Percentiles rank a stretch among this genome's conserved stretches.
Evolutionary conservation across 1,140 invertebrate genomes (phyloP).

Genomic region (Cardiocondyla obscurior): DNA sequence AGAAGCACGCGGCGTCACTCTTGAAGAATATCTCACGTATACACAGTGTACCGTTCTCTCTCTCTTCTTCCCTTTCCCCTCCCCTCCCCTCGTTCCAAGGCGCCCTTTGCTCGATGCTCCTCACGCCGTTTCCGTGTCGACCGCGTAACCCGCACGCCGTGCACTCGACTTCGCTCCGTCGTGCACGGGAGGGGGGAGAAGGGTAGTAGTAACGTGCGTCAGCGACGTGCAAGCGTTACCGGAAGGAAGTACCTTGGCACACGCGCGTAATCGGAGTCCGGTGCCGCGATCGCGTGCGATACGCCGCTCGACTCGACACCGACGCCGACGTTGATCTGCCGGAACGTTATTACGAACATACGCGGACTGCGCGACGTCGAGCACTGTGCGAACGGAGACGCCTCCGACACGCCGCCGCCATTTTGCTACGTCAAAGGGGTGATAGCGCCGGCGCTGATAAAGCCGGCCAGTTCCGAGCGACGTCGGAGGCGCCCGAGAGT

Average conservation of each 20-base stretch:
- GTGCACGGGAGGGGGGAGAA: neutral
- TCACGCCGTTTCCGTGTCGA: slow-evolving; percentile 44
- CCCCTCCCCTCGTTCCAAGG: slow-evolving; percentile 7
- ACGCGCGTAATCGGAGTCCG: slow-evolving; percentile 29
- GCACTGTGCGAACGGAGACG: slow-evolving; percentile 81
- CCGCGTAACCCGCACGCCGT: slow-evolving; percentile 46
- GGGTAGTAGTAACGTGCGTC: slow-evolving; percentile 8
- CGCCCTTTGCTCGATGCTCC: neutral
- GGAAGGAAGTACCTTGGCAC: slow-evolving; percentile 10
- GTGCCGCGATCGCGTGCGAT: slow-evolving; percentile 57
- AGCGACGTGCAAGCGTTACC: slow-evolving; percentile 24
- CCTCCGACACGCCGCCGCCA: slow-evolving; percentile 82
- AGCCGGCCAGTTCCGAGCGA: slow-evolving; percentile 57
- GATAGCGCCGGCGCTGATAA: slow-evolving; percentile 60
- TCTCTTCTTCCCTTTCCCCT: neutral
- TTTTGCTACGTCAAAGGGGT: slow-evolving; percentile 78
- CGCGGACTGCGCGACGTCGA: slow-evolving; percentile 80
- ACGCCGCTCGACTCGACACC: slow-evolving; percentile 37
- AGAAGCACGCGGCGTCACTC: slow-evolving; percentile 61
- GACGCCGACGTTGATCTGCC: slow-evolving; percentile 59
- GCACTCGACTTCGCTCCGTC: slow-evolving; percentile 8
- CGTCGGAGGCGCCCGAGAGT: slow-evolving; percentile 56
- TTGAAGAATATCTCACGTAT: slow-evolving; percentile 52
- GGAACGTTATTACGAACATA: slow-evolving; percentile 77
- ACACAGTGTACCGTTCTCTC: slow-evolving; percentile 15